Evolutionary conservation across 1,140 invertebrate genomes (phyloP).

Genomic region (Scaptomyza montana): DNA sequence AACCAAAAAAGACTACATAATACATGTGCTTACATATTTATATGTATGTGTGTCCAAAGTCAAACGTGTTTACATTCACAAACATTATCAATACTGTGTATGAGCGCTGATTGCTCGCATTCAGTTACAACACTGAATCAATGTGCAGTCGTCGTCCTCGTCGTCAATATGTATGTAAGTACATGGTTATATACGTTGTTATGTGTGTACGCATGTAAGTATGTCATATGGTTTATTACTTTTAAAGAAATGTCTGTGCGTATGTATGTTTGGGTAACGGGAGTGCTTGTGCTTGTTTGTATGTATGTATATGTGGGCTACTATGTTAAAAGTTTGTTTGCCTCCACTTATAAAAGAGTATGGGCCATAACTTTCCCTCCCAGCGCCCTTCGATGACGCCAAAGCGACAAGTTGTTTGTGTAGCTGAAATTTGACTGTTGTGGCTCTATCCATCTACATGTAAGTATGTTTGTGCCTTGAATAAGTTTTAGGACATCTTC

Average conservation of each 20-base stretch:
- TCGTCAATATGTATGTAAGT: constrained; percentile 19
- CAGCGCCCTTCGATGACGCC: constrained; percentile 25
- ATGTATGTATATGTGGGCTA: constrained; percentile 67
- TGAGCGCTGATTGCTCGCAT: constrained; percentile 41
- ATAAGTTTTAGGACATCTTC: constrained; percentile 55
- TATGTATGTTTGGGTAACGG: constrained; percentile 8
- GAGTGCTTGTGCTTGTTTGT: background rate
- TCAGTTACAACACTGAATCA: constrained; percentile 53
- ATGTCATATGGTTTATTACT: constrained; percentile 43
- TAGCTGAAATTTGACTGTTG: constrained; percentile 3
- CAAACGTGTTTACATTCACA: background rate
- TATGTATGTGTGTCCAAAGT: too few species aligned
- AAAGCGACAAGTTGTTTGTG: constrained; percentile 64
- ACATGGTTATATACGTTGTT: constrained; percentile 28
- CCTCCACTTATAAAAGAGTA: constrained; percentile 5
- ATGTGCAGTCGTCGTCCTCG: constrained; percentile 58
- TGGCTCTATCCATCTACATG: background rate
- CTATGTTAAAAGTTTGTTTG: constrained; percentile 76
- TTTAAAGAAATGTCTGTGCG: constrained; percentile 14
- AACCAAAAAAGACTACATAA: too few species aligned
- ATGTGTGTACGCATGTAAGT: constrained; percentile 16
- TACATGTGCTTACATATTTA: too few species aligned
- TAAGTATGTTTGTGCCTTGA: constrained; percentile 34
- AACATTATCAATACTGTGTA: constrained; percentile 22
- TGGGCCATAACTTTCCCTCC: constrained; percentile 34